Conservation (phyloP, 2,113 vertebrate genomes). For the Lagopus leucura region DNA sequence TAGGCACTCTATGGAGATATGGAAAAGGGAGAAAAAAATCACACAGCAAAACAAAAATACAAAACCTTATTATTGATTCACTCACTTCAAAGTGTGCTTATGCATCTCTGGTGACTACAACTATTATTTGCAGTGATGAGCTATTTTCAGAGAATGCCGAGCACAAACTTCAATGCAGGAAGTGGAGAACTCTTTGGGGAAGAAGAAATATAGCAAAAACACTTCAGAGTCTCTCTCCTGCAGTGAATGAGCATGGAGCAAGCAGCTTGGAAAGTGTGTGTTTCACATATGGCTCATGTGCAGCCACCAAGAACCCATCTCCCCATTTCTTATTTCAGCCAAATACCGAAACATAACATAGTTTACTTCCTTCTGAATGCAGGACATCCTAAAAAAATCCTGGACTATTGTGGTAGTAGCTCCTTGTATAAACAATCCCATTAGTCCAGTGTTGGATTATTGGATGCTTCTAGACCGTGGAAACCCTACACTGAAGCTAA, state of each 20-base stretch:
- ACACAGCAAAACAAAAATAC: conserved; percentile 30
- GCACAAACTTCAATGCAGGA: conserved; percentile 24
- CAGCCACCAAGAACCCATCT: background rate
- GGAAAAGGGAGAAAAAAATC: background rate
- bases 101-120: conserved; percentile 42
- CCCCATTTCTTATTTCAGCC: background rate
- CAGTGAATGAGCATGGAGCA: background rate
- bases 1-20: background rate
- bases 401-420: background rate
- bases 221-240: background rate
- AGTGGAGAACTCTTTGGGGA: background rate
- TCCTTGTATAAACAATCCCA: background rate
- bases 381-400: background rate
- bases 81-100: conserved; percentile 54
- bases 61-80: background rate
- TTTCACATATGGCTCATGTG: background rate
- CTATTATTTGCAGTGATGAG: conserved; percentile 45
- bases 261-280: background rate
- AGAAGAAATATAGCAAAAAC: background rate
- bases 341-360: background rate
- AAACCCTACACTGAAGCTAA: background rate
- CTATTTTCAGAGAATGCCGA: conserved; percentile 45
- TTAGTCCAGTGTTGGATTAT: background rate
- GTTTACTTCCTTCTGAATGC: background rate
- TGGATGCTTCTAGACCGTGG: background rate